Evolutionary conservation across 2,888 invertebrate genomes (phyloP).

Genomic region (Sylvicola cinctus): DNA sequence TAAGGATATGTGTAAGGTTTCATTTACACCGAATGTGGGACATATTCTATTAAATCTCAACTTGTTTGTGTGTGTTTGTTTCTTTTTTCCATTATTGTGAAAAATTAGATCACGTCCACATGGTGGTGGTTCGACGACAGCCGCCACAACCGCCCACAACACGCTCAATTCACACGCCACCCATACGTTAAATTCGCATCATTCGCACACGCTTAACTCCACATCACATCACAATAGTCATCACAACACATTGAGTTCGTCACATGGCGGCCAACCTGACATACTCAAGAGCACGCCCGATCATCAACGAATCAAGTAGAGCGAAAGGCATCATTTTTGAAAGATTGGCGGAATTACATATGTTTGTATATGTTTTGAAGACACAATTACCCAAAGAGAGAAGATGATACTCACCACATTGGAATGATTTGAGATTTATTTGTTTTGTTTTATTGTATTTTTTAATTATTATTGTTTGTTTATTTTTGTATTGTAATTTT

Average conservation of each 20-base stretch:
- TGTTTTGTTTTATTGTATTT: too few relatives aligned
- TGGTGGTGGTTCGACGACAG: slow-evolving; percentile 19
- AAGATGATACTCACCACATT: too few relatives aligned
- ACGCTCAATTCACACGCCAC: slow-evolving; percentile 35
- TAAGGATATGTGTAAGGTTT: not conserved
- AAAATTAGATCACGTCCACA: slow-evolving; percentile 6
- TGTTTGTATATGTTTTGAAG: too few relatives aligned
- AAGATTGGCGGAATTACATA: too few relatives aligned
- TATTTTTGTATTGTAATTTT: too few relatives aligned
- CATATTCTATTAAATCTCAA: not conserved
- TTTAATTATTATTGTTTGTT: too few relatives aligned
- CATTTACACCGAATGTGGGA: not conserved
- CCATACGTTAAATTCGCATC: slow-evolving; percentile 26
- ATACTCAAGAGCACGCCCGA: slow-evolving; percentile 74
- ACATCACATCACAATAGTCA: slow-evolving; percentile 19
- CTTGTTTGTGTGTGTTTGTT: too few relatives aligned
- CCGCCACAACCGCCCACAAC: slow-evolving; percentile 30
- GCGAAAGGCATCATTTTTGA: too few relatives aligned
- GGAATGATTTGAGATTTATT: too few relatives aligned
- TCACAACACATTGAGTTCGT: slow-evolving; percentile 23
- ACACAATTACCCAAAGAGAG: too few relatives aligned
- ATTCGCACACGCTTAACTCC: slow-evolving; percentile 24
- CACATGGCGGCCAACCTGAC: slow-evolving; percentile 44
- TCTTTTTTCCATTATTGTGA: slow-evolving; percentile 1
- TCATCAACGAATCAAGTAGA: slow-evolving; percentile 39